Conservation (phyloP, 2,113 vertebrate genomes). For the Gasterosteus aculeatus region DNA sequence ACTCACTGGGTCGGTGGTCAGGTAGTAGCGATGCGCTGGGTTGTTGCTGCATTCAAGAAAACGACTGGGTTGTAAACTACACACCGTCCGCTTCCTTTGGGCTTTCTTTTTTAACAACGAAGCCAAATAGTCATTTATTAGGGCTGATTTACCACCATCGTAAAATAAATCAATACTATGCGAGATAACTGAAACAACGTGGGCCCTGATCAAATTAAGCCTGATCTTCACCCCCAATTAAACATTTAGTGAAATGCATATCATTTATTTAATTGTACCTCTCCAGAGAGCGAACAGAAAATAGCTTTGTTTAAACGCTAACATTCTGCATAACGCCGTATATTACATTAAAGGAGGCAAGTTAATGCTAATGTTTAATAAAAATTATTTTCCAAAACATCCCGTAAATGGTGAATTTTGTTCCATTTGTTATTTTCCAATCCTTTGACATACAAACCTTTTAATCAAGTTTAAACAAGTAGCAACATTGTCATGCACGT, state of each 20-base stretch:
- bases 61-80: constrained; percentile 21
- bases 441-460: constrained; percentile 25
- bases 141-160: background rate
- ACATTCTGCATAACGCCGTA: background rate
- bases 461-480: constrained; percentile 23
- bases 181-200: constrained; percentile 14
- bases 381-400: constrained; percentile 14
- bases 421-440: constrained; percentile 6
- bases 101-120: background rate
- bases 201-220: constrained; percentile 9
- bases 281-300: background rate
- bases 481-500: constrained; percentile 12
- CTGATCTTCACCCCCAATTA: constrained; percentile 12
- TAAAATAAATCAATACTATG: constrained; percentile 7
- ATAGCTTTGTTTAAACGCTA: background rate
- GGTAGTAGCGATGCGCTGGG: constrained; percentile 96
- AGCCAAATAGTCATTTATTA: background rate
- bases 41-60: constrained; percentile 88
- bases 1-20: constrained; percentile 91
- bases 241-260: constrained; percentile 8
- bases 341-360: background rate
- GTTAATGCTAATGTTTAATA: background rate
- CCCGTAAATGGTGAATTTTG: constrained; percentile 10
- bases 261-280: constrained; percentile 8
- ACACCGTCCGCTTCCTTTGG: background rate